Base-by-base conservation (phyloP, 2,888 invertebrate genomes). In the Amphimallon solstitiale region DNA sequence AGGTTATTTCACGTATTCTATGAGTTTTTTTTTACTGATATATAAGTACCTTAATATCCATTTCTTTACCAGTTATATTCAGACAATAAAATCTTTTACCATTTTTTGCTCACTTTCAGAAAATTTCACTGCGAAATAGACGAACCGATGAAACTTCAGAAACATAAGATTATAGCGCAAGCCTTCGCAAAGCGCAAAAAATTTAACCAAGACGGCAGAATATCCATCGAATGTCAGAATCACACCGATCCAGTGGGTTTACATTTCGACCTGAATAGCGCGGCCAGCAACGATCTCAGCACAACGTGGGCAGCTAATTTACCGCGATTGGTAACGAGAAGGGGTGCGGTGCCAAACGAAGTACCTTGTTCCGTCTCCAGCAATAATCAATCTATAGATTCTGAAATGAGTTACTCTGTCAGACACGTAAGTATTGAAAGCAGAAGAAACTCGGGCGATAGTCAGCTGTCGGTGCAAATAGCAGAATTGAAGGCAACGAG, bases 271-370 rank as follows among this genome's bases (percentile, higher is more conserved):
- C 75, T 90, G 51, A 91, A 92, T 77, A 88, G 88, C 51, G 86
- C 85, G 7, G 92, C 90, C 60, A 92, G 93, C 67, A 91, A 91
- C 71, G 94, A 94, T 75, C 86, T 97, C 59, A 95, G 95, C 63
- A 94, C 96, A 0, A 93, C 94, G 0, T 97, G 95, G 94, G 94
- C 94, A 40, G 94, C 93, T 61, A 94, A 94, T 70, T 84, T 97
- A 69, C 96, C 96, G 0, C 91, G 94, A 71, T 88, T 96, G 77
- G 90, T 96, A 0, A 89, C 90, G 5, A 86, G 97, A 1, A 87
- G 97, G 74, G 93, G 93, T 74, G 97, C 95, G 0, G 84, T 97
- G 9, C 91, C 89, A 68, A 86, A 88, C 77, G 84, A 85, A 61
- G 80, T 88, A 72, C 66, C 84, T 5, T 84, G 83, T 54, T 86